These are phyloP conservation scores for Calycopis cecrops DNA, from an alignment of 1,140 invertebrate genomes.

Conservation along the genomic window DNA sequence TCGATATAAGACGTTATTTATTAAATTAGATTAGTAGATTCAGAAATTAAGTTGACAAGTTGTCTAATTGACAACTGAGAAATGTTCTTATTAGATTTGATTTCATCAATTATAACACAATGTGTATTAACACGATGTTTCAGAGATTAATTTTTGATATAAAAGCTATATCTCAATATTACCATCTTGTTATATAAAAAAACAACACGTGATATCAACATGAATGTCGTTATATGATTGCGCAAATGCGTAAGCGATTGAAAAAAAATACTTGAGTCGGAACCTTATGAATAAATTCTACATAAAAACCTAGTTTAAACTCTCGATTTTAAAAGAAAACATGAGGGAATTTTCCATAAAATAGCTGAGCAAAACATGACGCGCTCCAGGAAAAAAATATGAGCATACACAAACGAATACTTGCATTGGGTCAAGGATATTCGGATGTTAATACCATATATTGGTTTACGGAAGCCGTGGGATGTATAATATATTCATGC, in stretches of 20 bases:
- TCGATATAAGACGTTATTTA: too few species aligned
- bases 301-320: constrained; percentile 3
- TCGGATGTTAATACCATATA: not conserved
- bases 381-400: not conserved
- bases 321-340: constrained; percentile 6
- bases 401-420: constrained; percentile 1
- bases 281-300: constrained; percentile 4
- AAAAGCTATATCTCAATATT: not conserved
- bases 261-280: not conserved
- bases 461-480: not conserved
- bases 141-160: too few species aligned
- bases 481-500: not conserved
- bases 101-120: too few species aligned
- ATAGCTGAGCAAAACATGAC: not conserved
- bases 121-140: too few species aligned
- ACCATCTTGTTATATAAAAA: not conserved
- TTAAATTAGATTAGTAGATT: too few species aligned
- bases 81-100: not conserved
- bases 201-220: not conserved
- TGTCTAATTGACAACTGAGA: too few species aligned
- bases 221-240: not conserved
- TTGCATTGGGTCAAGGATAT: constrained; percentile 5
- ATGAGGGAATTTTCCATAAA: constrained; percentile 8
- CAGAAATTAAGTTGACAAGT: too few species aligned
- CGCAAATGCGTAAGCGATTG: constrained; percentile 1